Evolutionary conservation across 2,888 invertebrate genomes (phyloP), one percentile per base, ranked within the genome.

Genomic region (Onthophagus sagittarius): DNA sequence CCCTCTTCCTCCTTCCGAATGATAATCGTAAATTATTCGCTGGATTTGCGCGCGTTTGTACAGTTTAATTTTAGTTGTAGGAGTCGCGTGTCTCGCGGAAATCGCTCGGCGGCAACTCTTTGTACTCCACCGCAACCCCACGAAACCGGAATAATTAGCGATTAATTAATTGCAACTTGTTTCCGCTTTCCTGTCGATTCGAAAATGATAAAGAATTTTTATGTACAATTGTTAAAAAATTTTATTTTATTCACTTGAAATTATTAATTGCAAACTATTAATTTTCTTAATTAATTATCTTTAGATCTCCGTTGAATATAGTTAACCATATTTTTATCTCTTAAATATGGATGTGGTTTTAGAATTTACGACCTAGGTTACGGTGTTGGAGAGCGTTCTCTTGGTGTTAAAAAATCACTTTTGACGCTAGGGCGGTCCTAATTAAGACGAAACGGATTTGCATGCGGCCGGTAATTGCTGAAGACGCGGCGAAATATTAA

Each of bases 101-200:
- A 53, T 53, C 39, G 39, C 9, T 7, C 39, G 39, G 39, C 39
- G 39, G 39, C 11, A 9, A 23, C 11, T 53, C 39, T 53, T 53
- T 53, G 39, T 53, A 53, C 4, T 53, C 39, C 39, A 4, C 69
- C 32, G 63, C 72, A 72, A 32, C 69, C 32, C 69, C 72, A 72
- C 62, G 69, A 73, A 73, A 69, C 73, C 73, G 73, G 73, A 73
- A 73, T 73, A 73, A 73, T 73, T 73, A 73, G 73, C 63, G 73
- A 71, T 73, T 73, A 73, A 73, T 73, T 73, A 73, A 71, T 71
- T 71, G 71, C 73, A 71, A 23, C 71, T 73, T 69, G 73, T 73
- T 71, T 73, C 73, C 73, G 71, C 69, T 73, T 73, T 67, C 69
- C 73, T 62, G 62, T 73, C 62, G 71, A 71, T 23, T 23, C 23